Conservation (phyloP, 1,140 invertebrate genomes). For the Stegodyphus mimosarum region DNA sequence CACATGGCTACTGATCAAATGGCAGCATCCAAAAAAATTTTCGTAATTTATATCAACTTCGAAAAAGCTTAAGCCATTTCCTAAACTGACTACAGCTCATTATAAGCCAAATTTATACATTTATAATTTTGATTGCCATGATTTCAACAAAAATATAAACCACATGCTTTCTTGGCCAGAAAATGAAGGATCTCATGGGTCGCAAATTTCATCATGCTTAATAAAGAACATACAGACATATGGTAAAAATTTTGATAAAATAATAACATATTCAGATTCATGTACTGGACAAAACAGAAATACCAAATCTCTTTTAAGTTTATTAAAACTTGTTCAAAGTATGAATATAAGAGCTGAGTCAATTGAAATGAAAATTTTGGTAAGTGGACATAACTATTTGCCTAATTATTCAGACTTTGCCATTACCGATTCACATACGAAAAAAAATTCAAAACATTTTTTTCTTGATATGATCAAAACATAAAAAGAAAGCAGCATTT, state of each 20-base stretch:
- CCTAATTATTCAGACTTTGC: background rate
- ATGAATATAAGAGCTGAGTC: background rate
- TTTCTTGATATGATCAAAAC: background rate
- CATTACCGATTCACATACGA: background rate
- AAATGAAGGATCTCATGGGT: conserved; percentile 28
- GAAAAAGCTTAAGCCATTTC: conserved; percentile 23
- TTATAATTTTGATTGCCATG: conserved; percentile 28
- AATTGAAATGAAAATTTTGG: background rate
- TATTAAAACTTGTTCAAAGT: conserved; percentile 7
- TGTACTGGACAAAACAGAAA: conserved; percentile 25
- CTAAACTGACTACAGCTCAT: conserved; percentile 23
- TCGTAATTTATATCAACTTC: conserved; percentile 6
- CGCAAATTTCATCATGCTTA: conserved; percentile 34
- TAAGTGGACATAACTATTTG: background rate
- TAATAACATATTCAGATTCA: conserved; percentile 36
- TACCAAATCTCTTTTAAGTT: conserved; percentile 2
- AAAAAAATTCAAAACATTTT: conserved; percentile 16
- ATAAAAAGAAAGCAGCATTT: conserved; percentile 3
- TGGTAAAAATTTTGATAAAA: background rate
- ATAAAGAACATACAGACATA: conserved; percentile 16
- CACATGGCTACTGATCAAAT: conserved; percentile 16
- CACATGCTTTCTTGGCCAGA: conserved; percentile 7
- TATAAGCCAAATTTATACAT: conserved; percentile 32
- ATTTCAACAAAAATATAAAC: conserved; percentile 38
- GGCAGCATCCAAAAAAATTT: conserved; percentile 23